These are phyloP conservation scores for Podabrus alpinus DNA, from an alignment of 2,888 invertebrate genomes.

Conservation along the genomic window DNA sequence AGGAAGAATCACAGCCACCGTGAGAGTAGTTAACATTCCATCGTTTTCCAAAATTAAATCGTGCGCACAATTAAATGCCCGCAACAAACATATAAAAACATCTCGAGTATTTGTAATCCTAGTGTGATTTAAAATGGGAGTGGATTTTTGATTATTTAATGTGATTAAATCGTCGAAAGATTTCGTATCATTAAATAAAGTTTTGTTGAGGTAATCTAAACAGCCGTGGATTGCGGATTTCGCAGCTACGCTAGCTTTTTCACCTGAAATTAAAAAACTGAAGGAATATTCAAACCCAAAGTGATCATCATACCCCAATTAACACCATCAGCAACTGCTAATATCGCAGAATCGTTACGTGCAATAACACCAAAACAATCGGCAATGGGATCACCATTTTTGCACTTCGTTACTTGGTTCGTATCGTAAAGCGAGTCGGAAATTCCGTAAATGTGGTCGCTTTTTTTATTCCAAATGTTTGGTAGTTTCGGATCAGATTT, in stretches of 20 bases:
- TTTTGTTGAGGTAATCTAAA: slow-evolving; percentile 79
- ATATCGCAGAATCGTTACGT: slow-evolving; percentile 72
- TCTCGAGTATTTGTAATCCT: slow-evolving; percentile 65
- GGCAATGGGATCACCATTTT: slow-evolving; percentile 81
- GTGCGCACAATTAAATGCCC: slow-evolving; percentile 84
- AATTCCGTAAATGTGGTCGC: slow-evolving; percentile 67
- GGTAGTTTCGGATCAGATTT: slow-evolving; percentile 45
- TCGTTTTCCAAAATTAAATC: slow-evolving; percentile 81
- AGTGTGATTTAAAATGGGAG: slow-evolving; percentile 32
- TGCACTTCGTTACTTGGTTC: slow-evolving; percentile 73
- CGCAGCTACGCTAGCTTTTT: slow-evolving; percentile 82
- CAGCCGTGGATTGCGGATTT: slow-evolving; percentile 85
- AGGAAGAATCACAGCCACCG: slow-evolving; percentile 76
- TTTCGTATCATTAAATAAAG: slow-evolving; percentile 59
- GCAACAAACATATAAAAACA: slow-evolving; percentile 74
- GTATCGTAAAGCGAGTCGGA: slow-evolving; percentile 82
- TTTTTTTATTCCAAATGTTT: slow-evolving; percentile 62
- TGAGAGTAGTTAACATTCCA: slow-evolving; percentile 82
- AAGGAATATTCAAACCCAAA: not conserved
- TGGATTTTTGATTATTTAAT: slow-evolving; percentile 39
- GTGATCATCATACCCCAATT: slow-evolving; percentile 73
- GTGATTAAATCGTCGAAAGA: slow-evolving; percentile 50
- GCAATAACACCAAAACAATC: slow-evolving; percentile 82
- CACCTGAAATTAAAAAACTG: slow-evolving; percentile 55
- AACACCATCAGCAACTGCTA: slow-evolving; percentile 87